Percentiles rank a stretch among this genome's conserved stretches.
Evolutionary conservation across 1,140 invertebrate genomes (phyloP).

Genomic region (Heliconius hewitsoni): DNA sequence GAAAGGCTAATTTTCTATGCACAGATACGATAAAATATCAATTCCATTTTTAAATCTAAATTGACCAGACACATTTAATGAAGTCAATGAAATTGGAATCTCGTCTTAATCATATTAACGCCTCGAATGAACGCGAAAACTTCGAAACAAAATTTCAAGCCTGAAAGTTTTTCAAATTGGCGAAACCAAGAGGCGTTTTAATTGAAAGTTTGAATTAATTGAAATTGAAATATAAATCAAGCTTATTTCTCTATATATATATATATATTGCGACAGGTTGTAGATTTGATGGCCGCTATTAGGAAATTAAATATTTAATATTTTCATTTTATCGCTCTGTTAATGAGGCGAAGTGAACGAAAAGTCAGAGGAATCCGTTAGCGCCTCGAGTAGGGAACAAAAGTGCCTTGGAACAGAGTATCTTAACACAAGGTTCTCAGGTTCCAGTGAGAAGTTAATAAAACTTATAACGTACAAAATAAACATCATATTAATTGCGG

Average conservation of each 20-base stretch:
- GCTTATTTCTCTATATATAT: background rate
- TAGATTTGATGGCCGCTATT: no score
- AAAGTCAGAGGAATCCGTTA: no score
- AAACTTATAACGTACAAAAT: no score
- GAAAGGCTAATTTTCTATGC: background rate
- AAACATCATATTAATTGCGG: no score
- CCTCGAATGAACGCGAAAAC: conserved; percentile 2
- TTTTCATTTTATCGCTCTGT: no score
- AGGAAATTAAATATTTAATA: background rate
- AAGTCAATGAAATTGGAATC: background rate
- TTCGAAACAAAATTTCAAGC: conserved; percentile 1
- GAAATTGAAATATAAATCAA: background rate
- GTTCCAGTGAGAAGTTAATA: no score
- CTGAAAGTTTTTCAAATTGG: background rate
- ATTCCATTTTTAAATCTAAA: background rate
- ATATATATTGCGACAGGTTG: background rate
- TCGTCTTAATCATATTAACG: conserved; percentile 1
- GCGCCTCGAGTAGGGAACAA: no score
- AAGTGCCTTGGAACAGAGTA: no score
- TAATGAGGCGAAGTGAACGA: no score
- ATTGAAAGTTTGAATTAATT: background rate
- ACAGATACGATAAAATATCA: background rate
- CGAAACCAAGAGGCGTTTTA: background rate
- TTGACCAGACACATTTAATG: background rate
- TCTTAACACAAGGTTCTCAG: no score